These are phyloP conservation scores for Melanaphis sacchari DNA, from an alignment of 1,140 invertebrate species.

Conservation along the genomic window DNA sequence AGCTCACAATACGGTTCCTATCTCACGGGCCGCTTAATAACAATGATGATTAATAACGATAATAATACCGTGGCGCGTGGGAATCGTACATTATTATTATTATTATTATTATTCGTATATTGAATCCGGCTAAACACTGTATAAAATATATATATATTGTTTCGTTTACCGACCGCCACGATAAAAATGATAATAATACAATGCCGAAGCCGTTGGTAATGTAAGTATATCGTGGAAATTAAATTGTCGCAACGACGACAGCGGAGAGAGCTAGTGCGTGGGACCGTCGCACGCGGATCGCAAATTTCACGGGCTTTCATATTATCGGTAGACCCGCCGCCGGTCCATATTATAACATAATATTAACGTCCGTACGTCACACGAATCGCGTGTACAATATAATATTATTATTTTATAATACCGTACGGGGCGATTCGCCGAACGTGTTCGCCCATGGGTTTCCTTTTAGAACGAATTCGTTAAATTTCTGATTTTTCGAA, in stretches of 20 bases:
- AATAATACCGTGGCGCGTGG: background rate
- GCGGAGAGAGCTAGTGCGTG: background rate
- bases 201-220: background rate
- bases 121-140: background rate
- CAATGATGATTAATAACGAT: background rate
- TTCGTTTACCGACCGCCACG: background rate
- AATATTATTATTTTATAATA: too few relatives aligned
- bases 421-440: too few relatives aligned
- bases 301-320: too few relatives aligned
- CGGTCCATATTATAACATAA: too few relatives aligned
- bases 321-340: too few relatives aligned
- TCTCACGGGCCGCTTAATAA: background rate
- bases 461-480: too few relatives aligned
- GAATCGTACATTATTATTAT: background rate
- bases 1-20: background rate
- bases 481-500: too few relatives aligned
- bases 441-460: too few relatives aligned
- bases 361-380: too few relatives aligned
- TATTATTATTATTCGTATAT: background rate
- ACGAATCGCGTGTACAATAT: too few relatives aligned
- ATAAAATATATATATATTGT: background rate
- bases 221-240: too few relatives aligned
- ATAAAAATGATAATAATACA: background rate
- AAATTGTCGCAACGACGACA: background rate
- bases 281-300: background rate